These are phyloP conservation scores for Lithophane socia DNA, from an alignment of 2,888 invertebrate genomes.

Conservation along the genomic window DNA sequence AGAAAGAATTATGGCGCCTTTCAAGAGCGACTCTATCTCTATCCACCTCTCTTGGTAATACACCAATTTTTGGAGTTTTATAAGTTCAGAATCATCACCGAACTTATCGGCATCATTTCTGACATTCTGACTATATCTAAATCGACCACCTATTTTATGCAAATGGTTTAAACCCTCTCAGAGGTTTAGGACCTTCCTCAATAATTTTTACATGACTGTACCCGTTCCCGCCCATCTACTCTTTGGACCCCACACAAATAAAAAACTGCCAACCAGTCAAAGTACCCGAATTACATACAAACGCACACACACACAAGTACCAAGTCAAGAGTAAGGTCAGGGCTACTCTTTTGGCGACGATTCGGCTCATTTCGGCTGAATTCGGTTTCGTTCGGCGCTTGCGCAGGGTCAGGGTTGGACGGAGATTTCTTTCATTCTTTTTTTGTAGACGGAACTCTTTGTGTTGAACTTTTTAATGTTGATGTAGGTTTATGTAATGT, in stretches of 20 bases:
- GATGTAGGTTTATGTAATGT: constrained; percentile 65
- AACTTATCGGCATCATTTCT: no score
- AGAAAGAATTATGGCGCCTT: no score
- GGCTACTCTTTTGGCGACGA: constrained; percentile 81
- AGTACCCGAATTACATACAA: constrained; percentile 86
- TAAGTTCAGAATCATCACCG: not conserved
- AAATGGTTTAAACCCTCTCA: not conserved
- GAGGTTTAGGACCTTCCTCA: constrained; percentile 19
- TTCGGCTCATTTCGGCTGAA: constrained; percentile 77
- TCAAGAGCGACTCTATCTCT: no score
- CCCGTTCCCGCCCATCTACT: constrained; percentile 58
- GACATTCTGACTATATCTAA: no score
- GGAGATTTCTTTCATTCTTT: constrained; percentile 71
- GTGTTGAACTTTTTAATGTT: constrained; percentile 57
- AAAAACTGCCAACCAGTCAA: constrained; percentile 69
- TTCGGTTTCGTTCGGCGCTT: constrained; percentile 79
- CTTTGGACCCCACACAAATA: constrained; percentile 76
- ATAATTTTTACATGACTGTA: not conserved
- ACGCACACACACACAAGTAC: constrained; percentile 70
- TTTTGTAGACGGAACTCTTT: constrained; percentile 57
- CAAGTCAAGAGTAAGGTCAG: constrained; percentile 87
- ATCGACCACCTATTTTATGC: not conserved
- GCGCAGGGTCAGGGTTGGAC: constrained; percentile 79
- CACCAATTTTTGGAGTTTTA: no score
- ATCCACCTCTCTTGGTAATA: no score